These are phyloP conservation scores for Haliclystus octoradiatus DNA, from an alignment of 30 jellyfish, hydroid and myxozoan species.

Conservation along the genomic window DNA sequence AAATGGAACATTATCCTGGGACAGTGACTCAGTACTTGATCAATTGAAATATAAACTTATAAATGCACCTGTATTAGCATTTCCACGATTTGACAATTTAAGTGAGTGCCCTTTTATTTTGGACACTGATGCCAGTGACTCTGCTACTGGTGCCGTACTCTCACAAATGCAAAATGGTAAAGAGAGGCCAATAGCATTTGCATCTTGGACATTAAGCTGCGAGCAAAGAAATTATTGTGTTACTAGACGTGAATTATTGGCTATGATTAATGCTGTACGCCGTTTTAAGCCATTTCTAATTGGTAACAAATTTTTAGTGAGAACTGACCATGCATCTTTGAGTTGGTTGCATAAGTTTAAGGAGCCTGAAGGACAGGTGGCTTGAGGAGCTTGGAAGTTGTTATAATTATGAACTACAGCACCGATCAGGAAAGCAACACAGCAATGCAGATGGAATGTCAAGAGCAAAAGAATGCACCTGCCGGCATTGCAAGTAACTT, in stretches of 20 bases:
- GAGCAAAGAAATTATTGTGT: neutral
- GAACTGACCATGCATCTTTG: neutral
- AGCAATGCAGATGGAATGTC: constrained; percentile 51
- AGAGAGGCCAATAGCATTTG: neutral
- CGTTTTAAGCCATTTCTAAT: neutral
- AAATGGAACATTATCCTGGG: too few species aligned
- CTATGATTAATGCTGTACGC: neutral
- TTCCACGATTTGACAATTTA: neutral
- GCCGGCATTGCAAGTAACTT: too few species aligned
- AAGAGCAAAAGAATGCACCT: neutral
- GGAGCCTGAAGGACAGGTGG: constrained; percentile 54
- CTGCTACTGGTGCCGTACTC: neutral
- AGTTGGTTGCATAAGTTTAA: neutral
- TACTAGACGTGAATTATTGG: neutral
- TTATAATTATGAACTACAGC: constrained; percentile 8
- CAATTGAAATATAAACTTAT: neutral
- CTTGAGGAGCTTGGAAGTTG: constrained; percentile 30
- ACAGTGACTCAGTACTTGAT: neutral
- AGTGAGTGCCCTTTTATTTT: neutral
- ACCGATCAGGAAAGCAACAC: constrained; percentile 31
- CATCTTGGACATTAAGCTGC: neutral
- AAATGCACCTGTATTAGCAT: neutral
- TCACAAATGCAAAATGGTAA: neutral
- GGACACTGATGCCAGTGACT: neutral
- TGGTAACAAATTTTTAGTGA: neutral